phyloP scores from a whole-genome alignment of 2,113 vertebrate species.

The chimpanzee (Pan troglodytes) region NHGRI_mPanTro3-v2.1_pri NC_072404.2:106392001-106392500 shows the following conservation, averaged over 20 bases:
- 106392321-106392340: slow-evolving; percentile 99
- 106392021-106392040: slow-evolving; percentile 92
- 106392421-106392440: slow-evolving; percentile 79
- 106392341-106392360: slow-evolving; percentile 98
- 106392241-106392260: slow-evolving; percentile 88
- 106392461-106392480: slow-evolving; percentile 60
- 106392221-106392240: slow-evolving; percentile 92
- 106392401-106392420: slow-evolving; percentile 99
- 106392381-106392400: slow-evolving; percentile 99
- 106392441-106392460: slow-evolving; percentile 68
- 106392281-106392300: slow-evolving; percentile 99
- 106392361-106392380: slow-evolving; percentile 99
- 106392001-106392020: slow-evolving; percentile 90
- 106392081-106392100: slow-evolving; percentile 92
- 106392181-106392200: slow-evolving; percentile 96
- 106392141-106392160: slow-evolving; percentile 93
- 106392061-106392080: slow-evolving; percentile 41
- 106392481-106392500: background rate
- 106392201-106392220: slow-evolving; percentile 93
- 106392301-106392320: slow-evolving; percentile 98
- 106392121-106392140: slow-evolving; percentile 95
- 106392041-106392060: slow-evolving; percentile 87
- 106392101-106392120: slow-evolving; percentile 97
- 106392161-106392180: slow-evolving; percentile 87
- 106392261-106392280: slow-evolving; percentile 91